Percentiles rank a stretch among this genome's conserved stretches.
Conservation (phyloP, 2,113 vertebrate genomes). For the Coturnix japonica region DNA sequence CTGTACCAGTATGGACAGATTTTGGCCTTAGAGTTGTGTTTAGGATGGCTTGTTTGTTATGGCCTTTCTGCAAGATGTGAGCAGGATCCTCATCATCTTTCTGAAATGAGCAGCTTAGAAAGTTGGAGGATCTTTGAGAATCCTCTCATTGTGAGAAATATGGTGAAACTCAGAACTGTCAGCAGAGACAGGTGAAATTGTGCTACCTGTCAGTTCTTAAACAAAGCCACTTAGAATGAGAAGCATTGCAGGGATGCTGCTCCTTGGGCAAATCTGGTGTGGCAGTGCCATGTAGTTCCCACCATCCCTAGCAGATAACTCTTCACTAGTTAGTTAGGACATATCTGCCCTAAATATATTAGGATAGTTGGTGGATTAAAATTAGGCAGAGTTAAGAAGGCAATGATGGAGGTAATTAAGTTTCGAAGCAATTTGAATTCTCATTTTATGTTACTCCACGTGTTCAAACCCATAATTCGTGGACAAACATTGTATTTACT, state of each 20-base stretch:
- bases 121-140: background rate
- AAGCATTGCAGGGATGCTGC: constrained; percentile 6
- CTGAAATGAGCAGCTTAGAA: background rate
- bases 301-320: background rate
- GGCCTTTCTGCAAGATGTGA: background rate
- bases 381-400: background rate
- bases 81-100: background rate
- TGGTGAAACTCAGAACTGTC: background rate
- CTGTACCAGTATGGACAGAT: background rate
- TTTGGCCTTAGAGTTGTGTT: background rate
- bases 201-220: background rate
- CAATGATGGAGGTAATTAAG: background rate
- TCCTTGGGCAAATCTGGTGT: background rate
- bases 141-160: background rate
- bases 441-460: background rate
- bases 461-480: background rate
- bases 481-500: background rate
- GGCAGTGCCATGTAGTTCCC: background rate
- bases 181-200: background rate
- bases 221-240: constrained; percentile 1
- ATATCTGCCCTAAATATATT: background rate
- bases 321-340: background rate
- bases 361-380: constrained; percentile 9
- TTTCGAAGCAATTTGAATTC: background rate
- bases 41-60: background rate